phyloP scores from a whole-genome alignment of 2,113 vertebrate species.

The Pagrus major region DNA sequence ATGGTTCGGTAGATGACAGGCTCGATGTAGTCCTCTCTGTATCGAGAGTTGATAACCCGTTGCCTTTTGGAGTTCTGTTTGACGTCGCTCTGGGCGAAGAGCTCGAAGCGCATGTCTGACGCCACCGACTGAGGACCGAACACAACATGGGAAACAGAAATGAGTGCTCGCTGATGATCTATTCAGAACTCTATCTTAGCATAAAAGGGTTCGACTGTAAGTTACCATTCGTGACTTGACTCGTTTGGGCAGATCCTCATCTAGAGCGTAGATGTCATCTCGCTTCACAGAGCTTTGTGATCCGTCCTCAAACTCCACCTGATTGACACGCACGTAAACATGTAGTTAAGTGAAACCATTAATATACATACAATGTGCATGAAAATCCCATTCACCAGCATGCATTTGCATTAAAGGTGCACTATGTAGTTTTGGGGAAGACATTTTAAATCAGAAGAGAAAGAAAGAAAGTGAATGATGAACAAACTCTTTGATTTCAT shows the following conservation, averaged over 20 bases:
- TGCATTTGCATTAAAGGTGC: background rate
- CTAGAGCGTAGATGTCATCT: conserved; percentile 94
- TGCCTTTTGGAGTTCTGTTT: conserved; percentile 95
- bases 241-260: conserved; percentile 96
- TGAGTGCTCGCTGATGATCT: background rate
- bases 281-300: conserved; percentile 93
- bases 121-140: conserved; percentile 90
- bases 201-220: background rate
- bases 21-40: conserved; percentile 96
- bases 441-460: no score
- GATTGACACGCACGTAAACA: background rate
- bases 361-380: background rate
- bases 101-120: conserved; percentile 98
- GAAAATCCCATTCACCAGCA: background rate
- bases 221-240: conserved; percentile 94
- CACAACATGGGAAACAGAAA: background rate
- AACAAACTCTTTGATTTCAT: no score
- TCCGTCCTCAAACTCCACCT: conserved; percentile 98
- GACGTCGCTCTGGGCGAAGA: conserved; percentile 93
- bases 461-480: no score
- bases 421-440: no score
- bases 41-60: conserved; percentile 96
- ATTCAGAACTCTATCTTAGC: background rate
- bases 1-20: conserved; percentile 95
- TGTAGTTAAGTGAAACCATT: background rate